Evolutionary conservation across 2,797 vertebrate species (phyloP).

Genomic region (Catharus ustulatus): DNA sequence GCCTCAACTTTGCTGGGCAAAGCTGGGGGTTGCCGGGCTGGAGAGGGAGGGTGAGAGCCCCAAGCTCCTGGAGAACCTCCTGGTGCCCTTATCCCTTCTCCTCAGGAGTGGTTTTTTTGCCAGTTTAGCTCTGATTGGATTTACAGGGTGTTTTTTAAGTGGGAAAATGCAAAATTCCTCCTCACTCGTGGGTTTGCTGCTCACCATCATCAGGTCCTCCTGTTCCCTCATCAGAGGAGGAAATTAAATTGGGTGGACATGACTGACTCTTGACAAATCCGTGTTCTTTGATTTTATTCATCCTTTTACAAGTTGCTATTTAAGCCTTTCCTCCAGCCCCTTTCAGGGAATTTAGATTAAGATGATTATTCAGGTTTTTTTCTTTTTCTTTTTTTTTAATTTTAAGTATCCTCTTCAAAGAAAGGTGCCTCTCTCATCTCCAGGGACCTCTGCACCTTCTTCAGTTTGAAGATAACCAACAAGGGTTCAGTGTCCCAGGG

Average conservation of each 20-base stretch:
- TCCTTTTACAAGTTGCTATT: conserved; percentile 30
- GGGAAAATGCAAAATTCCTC: background rate
- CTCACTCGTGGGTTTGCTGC: background rate
- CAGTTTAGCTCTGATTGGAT: background rate
- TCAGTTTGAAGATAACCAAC: background rate
- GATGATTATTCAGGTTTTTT: background rate
- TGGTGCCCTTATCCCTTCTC: background rate
- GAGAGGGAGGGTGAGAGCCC: background rate
- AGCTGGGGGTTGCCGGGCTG: background rate
- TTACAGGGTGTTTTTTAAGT: background rate
- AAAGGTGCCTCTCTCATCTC: conserved; percentile 29
- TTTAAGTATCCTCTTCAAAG: conserved; percentile 16
- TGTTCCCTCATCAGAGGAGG: background rate
- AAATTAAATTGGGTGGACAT: conserved; percentile 3
- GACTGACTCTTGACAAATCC: conserved; percentile 15
- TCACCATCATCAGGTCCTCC: background rate
- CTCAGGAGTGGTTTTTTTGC: background rate
- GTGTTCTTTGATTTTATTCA: conserved; percentile 41
- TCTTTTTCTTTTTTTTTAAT: background rate
- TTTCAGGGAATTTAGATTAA: conserved; percentile 29
- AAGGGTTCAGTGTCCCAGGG: background rate
- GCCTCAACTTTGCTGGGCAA: background rate
- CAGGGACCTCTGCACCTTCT: background rate
- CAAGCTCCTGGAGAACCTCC: background rate
- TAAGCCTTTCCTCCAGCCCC: conserved; percentile 13